phyloP scores from a whole-genome alignment of 2,888 invertebrate genomes.

The Gymnocheta viridis region DNA sequence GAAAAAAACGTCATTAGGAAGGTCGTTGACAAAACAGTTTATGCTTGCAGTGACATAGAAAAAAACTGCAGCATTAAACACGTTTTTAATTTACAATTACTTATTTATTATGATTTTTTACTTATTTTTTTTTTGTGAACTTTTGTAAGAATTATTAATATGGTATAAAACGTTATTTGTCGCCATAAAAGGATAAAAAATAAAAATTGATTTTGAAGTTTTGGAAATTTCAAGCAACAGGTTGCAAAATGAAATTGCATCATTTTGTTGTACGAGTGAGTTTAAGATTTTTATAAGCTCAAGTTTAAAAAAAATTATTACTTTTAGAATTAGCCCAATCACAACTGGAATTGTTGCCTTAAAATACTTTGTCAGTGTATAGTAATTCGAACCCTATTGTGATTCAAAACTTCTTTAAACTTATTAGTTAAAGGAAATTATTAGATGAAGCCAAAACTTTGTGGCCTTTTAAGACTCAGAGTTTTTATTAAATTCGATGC shows the following conservation, averaged over 20 bases:
- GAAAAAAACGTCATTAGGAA: slow-evolving; percentile 65
- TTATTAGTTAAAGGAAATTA: too few relatives aligned
- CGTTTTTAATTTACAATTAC: slow-evolving; percentile 60
- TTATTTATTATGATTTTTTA: slow-evolving; percentile 28
- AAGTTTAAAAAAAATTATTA: not conserved
- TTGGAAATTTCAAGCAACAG: slow-evolving; percentile 1
- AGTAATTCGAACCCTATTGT: too few relatives aligned
- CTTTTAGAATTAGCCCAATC: not conserved
- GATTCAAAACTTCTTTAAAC: too few relatives aligned
- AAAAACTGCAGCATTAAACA: slow-evolving; percentile 41
- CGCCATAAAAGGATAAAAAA: slow-evolving; percentile 64
- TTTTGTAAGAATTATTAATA: slow-evolving; percentile 58
- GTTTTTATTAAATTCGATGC: too few relatives aligned
- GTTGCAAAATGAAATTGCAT: not conserved
- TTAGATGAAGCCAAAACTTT: too few relatives aligned
- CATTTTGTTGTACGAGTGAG: not conserved
- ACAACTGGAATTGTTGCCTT: not conserved
- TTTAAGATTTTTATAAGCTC: not conserved
- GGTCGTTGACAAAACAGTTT: slow-evolving; percentile 70
- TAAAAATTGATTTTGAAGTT: slow-evolving; percentile 39
- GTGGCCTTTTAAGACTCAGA: too few relatives aligned
- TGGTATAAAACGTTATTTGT: slow-evolving; percentile 43
- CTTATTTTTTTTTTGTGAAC: too few relatives aligned
- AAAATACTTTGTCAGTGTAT: too few relatives aligned
- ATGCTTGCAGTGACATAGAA: slow-evolving; percentile 63